Evolutionary conservation across 2,888 invertebrate genomes (phyloP).

Genomic region (Cheilosia variabilis): DNA sequence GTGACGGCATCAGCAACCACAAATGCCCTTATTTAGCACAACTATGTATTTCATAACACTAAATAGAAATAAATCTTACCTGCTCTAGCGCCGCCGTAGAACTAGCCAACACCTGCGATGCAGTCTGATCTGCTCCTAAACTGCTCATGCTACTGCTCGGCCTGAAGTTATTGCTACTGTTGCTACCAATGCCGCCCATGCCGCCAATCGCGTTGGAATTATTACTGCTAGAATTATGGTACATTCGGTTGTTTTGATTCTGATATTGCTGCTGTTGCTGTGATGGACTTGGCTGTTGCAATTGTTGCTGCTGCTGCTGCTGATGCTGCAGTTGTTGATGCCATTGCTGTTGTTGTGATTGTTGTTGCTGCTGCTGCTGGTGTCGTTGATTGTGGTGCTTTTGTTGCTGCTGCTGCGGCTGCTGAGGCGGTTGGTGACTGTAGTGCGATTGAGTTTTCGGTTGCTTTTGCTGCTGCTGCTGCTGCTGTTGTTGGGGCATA

Average conservation of each 20-base stretch:
- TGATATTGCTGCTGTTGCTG: conserved; percentile 73
- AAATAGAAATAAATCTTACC: conserved; percentile 74
- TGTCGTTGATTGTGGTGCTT: conserved; percentile 62
- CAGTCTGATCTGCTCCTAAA: conserved; percentile 77
- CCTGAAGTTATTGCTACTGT: conserved; percentile 63
- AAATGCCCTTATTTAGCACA: not conserved
- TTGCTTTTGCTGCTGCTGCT: conserved; percentile 77
- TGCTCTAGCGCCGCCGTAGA: conserved; percentile 81
- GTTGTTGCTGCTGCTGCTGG: conserved; percentile 68
- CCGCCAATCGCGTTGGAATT: conserved; percentile 60
- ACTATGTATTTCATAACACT: not conserved
- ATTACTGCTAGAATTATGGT: conserved; percentile 69
- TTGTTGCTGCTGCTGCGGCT: conserved; percentile 75
- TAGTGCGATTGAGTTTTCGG: conserved; percentile 78
- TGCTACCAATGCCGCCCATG: conserved; percentile 54
- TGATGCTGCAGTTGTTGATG: conserved; percentile 78
- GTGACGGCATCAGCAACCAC: not conserved
- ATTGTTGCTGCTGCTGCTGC: conserved; percentile 76
- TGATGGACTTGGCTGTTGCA: conserved; percentile 65
- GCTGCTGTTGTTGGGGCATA: conserved; percentile 77
- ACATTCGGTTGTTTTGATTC: conserved; percentile 73
- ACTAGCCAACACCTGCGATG: conserved; percentile 80
- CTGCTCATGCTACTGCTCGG: conserved; percentile 57
- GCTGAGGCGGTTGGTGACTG: conserved; percentile 76
- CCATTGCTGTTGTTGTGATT: conserved; percentile 74